Evolutionary conservation across 2,113 vertebrate genomes (phyloP), one percentile per base, ranked within the genome.

Genomic region (Tupaia tana): DNA sequence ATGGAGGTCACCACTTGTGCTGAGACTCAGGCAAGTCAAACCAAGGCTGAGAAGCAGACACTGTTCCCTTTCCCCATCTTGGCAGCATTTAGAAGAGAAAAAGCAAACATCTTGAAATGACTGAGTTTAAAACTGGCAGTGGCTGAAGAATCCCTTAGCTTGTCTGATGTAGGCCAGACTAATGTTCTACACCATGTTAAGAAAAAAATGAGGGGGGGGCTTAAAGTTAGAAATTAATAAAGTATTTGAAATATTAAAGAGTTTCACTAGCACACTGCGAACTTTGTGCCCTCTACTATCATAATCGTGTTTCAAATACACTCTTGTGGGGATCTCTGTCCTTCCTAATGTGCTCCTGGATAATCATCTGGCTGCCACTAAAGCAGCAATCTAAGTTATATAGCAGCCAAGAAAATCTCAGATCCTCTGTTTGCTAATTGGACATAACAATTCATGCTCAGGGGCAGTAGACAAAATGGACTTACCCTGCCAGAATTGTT

Each of bases 341-440:
- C 64, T 18, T 95, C 82, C 63, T 74, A 78, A 90, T 78, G 87
- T 85, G 80, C 70, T 92, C 77, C 85, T 64, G 81, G 87, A 78
- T 96, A 95, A 96, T 94, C 82, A 93, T 91, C 79, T 95, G 94
- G 91, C 93, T 89, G 89, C 79, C 54, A 58, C 63, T 90, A 90
- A 92, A 77, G 86, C 70, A 89, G 67, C 29, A 80, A 56, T 91
- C 69, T 90, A 69, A 95, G 31, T 66, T 95, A 88, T 75, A 75
- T 18, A 73, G 69, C 80, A 95, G 96, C 94, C 97, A 97, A 95
- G 82, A 92, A 95, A 95, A 95, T 20, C 70, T 95, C 91, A 43
- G 95, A 92, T 95, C 66, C 91, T 80, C 3, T 90, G 96, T 95
- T 95, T 96, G 82, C 74, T 97, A 97, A 95, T 95, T 95, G 93